phyloP scores from a whole-genome alignment of 1,140 invertebrate species.

The Meloidogyne hapla region DNA sequence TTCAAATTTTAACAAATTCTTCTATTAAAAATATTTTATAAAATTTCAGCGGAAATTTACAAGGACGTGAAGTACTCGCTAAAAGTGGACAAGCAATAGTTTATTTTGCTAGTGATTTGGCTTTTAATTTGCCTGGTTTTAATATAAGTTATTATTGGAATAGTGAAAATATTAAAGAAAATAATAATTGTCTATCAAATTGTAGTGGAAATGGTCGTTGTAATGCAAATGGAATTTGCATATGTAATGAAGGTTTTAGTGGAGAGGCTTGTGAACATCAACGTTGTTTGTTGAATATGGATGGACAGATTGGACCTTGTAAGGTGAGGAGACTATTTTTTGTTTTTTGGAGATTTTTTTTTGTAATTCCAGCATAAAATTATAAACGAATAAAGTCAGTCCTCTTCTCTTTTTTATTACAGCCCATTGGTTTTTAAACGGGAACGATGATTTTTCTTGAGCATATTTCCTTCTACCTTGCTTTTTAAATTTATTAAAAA shows the following conservation, averaged over 20 bases:
- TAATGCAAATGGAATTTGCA: constrained; percentile 17
- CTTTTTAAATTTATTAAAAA: neutral
- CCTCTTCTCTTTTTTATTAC: no score
- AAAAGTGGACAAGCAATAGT: constrained; percentile 52
- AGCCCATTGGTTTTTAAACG: no score
- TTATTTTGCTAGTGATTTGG: constrained; percentile 63
- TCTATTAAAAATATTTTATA: neutral
- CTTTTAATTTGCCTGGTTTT: constrained; percentile 60
- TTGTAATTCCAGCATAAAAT: no score
- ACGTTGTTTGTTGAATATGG: constrained; percentile 18
- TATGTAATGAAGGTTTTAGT: constrained; percentile 28
- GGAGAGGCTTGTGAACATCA: constrained; percentile 46
- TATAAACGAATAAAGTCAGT: no score
- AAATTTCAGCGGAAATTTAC: constrained; percentile 39
- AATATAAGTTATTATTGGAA: constrained; percentile 52
- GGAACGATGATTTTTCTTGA: no score
- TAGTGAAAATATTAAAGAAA: constrained; percentile 19
- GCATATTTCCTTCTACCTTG: no score
- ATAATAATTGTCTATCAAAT: constrained; percentile 49
- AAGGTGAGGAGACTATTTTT: constrained; percentile 17
- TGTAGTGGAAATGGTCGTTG: constrained; percentile 50
- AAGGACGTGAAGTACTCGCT: constrained; percentile 26
- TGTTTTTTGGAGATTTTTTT: neutral
- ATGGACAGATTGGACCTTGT: constrained; percentile 41
- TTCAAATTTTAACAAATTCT: neutral